Evolutionary conservation across 2,888 invertebrate species (phyloP).

Genomic region (Ormia ochracea): DNA sequence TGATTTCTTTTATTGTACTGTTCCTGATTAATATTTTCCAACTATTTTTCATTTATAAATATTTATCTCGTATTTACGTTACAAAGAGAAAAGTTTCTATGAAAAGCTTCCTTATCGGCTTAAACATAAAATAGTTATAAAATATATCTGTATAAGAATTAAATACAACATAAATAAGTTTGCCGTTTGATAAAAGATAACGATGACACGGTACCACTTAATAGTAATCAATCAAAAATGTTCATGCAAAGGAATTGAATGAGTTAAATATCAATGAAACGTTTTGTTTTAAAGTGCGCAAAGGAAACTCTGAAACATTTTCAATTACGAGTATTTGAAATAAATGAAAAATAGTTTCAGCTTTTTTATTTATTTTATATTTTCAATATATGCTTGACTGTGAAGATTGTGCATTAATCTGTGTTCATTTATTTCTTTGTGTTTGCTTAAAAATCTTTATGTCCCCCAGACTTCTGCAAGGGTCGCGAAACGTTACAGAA

Average conservation of each 20-base stretch:
- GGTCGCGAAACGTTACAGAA: slow-evolving; percentile 84
- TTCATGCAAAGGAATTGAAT: background rate
- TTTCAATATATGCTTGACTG: slow-evolving; percentile 21
- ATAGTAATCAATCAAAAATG: slow-evolving; percentile 24
- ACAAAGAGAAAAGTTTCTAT: slow-evolving; percentile 42
- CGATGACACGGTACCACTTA: background rate
- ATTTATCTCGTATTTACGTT: slow-evolving; percentile 45
- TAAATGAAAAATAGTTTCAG: slow-evolving; percentile 37
- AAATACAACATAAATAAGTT: background rate
- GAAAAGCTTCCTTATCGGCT: slow-evolving; percentile 37
- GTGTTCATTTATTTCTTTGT: slow-evolving; percentile 62
- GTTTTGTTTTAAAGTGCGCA: background rate
- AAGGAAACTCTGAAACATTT: slow-evolving; percentile 11
- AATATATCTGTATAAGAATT: background rate
- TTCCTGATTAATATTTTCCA: slow-evolving; percentile 34
- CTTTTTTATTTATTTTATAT: background rate
- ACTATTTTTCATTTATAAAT: slow-evolving; percentile 47
- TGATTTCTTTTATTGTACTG: slow-evolving; percentile 33
- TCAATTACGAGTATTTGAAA: background rate
- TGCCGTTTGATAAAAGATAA: slow-evolving; percentile 16
- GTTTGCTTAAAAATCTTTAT: slow-evolving; percentile 76
- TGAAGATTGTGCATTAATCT: slow-evolving; percentile 76
- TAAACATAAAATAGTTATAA: slow-evolving; percentile 23
- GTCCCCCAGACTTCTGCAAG: slow-evolving; percentile 77
- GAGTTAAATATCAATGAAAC: slow-evolving; percentile 1